These are phyloP conservation scores for Aleiodes testaceus DNA, from an alignment of 2,888 invertebrate genomes.

Conservation along the genomic window DNA sequence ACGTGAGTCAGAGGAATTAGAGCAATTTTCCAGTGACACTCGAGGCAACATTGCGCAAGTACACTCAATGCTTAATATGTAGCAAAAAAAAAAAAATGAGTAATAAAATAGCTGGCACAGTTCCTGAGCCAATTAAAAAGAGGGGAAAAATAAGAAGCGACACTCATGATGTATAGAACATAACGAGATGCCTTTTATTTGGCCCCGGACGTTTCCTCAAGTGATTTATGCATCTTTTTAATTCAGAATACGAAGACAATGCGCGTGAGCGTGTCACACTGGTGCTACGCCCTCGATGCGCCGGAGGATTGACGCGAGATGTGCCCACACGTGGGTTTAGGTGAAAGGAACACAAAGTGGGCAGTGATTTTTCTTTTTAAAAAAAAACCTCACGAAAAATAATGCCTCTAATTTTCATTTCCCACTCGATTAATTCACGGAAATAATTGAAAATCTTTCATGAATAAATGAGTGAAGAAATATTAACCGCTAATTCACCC, in stretches of 20 bases:
- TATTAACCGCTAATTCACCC: no score
- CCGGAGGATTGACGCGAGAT: constrained; percentile 24
- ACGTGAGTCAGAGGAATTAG: constrained; percentile 70
- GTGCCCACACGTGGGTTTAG: constrained; percentile 38
- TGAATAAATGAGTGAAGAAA: no score
- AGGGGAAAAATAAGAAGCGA: constrained; percentile 6
- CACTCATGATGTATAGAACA: constrained; percentile 18
- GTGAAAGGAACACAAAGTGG: constrained; percentile 46
- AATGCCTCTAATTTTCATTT: constrained; percentile 15
- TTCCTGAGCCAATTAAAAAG: neutral
- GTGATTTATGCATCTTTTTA: constrained; percentile 41
- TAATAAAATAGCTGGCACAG: neutral
- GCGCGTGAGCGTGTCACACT: constrained; percentile 27
- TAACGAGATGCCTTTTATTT: constrained; percentile 21
- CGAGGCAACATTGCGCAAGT: constrained; percentile 8
- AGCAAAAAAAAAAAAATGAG: neutral
- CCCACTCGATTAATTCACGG: constrained; percentile 1
- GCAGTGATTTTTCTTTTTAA: constrained; percentile 33
- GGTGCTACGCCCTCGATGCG: constrained; percentile 36
- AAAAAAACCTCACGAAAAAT: constrained; percentile 17
- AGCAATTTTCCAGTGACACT: constrained; percentile 58
- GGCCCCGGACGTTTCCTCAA: constrained; percentile 10
- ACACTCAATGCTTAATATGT: constrained; percentile 5
- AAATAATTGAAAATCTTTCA: neutral
- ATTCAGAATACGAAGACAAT: constrained; percentile 38